These are phyloP conservation scores for Druon quercuslanigerum DNA, from an alignment of 1,140 invertebrate species.

Conservation along the genomic window DNA sequence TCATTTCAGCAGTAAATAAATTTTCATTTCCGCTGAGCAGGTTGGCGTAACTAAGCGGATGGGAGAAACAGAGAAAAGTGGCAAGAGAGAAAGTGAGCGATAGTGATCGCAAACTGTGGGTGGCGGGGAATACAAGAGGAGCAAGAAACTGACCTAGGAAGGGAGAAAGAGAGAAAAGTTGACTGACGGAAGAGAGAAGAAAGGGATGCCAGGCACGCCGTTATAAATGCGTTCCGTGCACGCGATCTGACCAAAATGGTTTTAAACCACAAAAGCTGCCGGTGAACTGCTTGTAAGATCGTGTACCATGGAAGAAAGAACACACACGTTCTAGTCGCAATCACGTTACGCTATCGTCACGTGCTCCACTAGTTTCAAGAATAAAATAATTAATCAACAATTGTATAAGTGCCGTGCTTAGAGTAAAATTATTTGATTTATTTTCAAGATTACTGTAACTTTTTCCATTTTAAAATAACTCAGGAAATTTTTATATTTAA, in stretches of 20 bases:
- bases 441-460: too few species aligned
- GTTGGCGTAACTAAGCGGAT: slow-evolving; percentile 3
- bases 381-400: too few species aligned
- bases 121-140: slow-evolving; percentile 43
- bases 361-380: slow-evolving; percentile 36
- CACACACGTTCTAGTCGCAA: slow-evolving; percentile 53
- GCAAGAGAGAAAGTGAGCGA: slow-evolving; percentile 29
- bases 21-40: neutral
- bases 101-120: neutral
- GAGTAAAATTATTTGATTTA: too few species aligned
- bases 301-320: slow-evolving; percentile 41
- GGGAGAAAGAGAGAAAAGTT: slow-evolving; percentile 51
- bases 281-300: slow-evolving; percentile 51
- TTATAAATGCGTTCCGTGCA: slow-evolving; percentile 67
- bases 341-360: slow-evolving; percentile 70
- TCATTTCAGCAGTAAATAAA: slow-evolving; percentile 50
- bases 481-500: too few species aligned
- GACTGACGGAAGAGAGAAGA: slow-evolving; percentile 58
- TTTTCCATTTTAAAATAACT: too few species aligned
- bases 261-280: slow-evolving; percentile 57
- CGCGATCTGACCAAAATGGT: slow-evolving; percentile 65
- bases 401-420: too few species aligned
- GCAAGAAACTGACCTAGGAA: neutral
- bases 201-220: slow-evolving; percentile 56
- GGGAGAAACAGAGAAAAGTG: slow-evolving; percentile 33